Percentiles rank a stretch among this genome's conserved stretches.
phyloP scores from a whole-genome alignment of 2,797 vertebrate species.

The Oreonectes daqikongensis region DNA sequence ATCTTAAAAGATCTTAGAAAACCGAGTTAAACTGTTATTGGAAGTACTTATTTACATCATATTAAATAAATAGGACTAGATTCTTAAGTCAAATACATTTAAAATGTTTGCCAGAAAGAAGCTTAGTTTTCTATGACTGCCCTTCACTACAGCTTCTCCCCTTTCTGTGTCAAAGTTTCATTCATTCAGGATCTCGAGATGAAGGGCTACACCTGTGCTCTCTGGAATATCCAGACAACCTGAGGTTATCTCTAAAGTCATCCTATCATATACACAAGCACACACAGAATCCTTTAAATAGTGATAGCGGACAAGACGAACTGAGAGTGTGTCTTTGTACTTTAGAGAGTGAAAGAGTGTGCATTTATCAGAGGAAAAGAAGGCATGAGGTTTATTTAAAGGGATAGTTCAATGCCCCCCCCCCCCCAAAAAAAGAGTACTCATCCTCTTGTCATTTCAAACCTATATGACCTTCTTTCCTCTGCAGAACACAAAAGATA shows the following conservation, averaged over 20 bases:
- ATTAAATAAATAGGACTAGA: not conserved
- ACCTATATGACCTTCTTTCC: too few species aligned
- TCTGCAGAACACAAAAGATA: too few species aligned
- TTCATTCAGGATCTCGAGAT: slow-evolving; percentile 36
- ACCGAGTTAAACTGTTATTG: not conserved
- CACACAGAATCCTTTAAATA: slow-evolving; percentile 18
- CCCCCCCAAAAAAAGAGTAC: too few species aligned
- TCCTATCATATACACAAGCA: slow-evolving; percentile 20
- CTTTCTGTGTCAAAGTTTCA: slow-evolving; percentile 14
- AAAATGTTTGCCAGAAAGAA: not conserved
- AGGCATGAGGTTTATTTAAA: too few species aligned
- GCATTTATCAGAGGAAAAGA: not conserved
- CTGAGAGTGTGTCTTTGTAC: not conserved
- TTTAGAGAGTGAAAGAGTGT: not conserved
- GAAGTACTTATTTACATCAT: not conserved
- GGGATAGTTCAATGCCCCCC: too few species aligned
- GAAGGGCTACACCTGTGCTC: slow-evolving; percentile 49
- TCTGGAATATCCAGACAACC: slow-evolving; percentile 35
- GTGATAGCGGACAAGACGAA: slow-evolving; percentile 10
- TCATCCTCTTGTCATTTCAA: too few species aligned
- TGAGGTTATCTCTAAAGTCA: slow-evolving; percentile 51
- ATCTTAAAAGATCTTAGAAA: not conserved
- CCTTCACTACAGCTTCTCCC: too few species aligned
- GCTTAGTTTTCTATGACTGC: not conserved
- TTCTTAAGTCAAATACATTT: not conserved